phyloP scores from a whole-genome alignment of 1,140 invertebrate species.

The Heliothis virescens region DNA sequence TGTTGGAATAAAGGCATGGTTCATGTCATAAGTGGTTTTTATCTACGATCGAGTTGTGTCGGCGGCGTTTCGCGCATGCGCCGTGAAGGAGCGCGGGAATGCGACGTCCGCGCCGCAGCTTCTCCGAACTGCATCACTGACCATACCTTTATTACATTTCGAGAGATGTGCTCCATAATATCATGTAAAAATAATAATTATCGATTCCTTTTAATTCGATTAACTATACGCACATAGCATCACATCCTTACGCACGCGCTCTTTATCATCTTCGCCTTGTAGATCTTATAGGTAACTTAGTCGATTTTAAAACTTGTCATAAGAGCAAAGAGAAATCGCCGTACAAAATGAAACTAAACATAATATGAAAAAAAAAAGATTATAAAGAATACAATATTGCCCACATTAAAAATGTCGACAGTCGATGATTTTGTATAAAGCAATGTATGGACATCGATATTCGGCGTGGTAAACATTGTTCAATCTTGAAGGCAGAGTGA shows the following conservation, averaged over 20 bases:
- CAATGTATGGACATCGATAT: constrained; percentile 48
- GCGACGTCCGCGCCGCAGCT: constrained; percentile 64
- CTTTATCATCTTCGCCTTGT: no score
- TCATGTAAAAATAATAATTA: constrained; percentile 34
- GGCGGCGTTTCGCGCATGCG: constrained; percentile 76
- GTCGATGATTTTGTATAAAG: constrained; percentile 41
- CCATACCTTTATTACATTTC: constrained; percentile 58
- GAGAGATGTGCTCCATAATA: constrained; percentile 54
- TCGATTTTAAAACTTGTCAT: no score
- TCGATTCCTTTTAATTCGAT: constrained; percentile 52
- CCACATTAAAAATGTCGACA: constrained; percentile 43
- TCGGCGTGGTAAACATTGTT: constrained; percentile 45
- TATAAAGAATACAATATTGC: neutral
- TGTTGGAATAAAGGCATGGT: constrained; percentile 76
- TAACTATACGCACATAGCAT: neutral
- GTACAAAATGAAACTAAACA: neutral
- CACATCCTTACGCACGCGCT: no score
- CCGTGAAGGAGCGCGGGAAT: constrained; percentile 62
- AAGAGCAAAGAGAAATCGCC: neutral
- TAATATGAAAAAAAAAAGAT: constrained; percentile 7
- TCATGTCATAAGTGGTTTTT: constrained; percentile 78
- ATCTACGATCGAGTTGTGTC: constrained; percentile 79
- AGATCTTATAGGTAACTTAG: no score
- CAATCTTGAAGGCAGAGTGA: constrained; percentile 49
- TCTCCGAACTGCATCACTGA: constrained; percentile 73